Evolutionary conservation across 2,113 vertebrate genomes (phyloP).

Genomic region (Anarhynchus alexandrinus): DNA sequence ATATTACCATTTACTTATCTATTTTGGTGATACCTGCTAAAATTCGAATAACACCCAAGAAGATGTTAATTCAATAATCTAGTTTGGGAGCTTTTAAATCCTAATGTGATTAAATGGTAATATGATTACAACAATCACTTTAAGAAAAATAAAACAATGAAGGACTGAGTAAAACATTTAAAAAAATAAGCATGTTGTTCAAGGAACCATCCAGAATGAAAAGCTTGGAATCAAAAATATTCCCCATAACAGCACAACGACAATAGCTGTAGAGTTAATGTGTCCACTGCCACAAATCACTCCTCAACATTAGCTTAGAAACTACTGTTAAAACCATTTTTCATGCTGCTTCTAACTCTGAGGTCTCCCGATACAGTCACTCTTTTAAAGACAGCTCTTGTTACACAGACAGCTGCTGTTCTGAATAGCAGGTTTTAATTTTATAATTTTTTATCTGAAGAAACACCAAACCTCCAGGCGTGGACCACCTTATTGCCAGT

Average conservation of each 20-base stretch:
- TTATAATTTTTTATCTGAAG: background rate
- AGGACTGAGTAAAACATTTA: background rate
- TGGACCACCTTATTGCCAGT: background rate
- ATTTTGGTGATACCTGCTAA: background rate
- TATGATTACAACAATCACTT: background rate
- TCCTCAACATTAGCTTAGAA: background rate
- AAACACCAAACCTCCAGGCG: background rate
- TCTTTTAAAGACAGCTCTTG: background rate
- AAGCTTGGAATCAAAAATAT: background rate
- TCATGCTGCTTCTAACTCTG: background rate
- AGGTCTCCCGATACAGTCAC: background rate
- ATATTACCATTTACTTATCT: background rate
- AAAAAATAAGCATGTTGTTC: background rate
- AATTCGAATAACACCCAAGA: background rate
- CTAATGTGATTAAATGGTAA: slow-evolving; percentile 1
- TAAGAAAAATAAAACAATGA: background rate
- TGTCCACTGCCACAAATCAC: background rate
- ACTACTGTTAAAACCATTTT: background rate
- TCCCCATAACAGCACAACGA: background rate
- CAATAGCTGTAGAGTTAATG: background rate
- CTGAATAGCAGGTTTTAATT: background rate
- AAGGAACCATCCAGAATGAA: background rate
- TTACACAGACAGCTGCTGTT: background rate
- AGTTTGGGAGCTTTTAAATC: background rate
- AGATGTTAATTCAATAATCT: background rate